These are phyloP conservation scores for Chaetodon auriga DNA, from an alignment of 2,113 vertebrate species.

Conservation along the genomic window DNA sequence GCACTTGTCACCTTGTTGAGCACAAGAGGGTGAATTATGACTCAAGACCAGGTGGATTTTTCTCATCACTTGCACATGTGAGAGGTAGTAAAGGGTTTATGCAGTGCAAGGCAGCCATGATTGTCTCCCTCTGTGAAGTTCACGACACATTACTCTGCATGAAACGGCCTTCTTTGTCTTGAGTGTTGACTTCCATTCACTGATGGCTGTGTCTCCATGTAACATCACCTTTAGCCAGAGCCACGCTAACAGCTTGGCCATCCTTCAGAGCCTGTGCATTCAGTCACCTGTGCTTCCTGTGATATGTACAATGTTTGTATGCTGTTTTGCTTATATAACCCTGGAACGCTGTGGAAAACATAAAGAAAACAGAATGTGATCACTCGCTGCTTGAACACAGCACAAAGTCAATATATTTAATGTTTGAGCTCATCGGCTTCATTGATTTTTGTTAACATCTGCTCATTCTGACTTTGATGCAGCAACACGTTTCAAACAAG, in stretches of 20 bases:
- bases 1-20: conserved; percentile 48
- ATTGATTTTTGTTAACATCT: no score
- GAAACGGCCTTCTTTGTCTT: not conserved
- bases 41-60: conserved; percentile 1
- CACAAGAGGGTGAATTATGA: conserved; percentile 50
- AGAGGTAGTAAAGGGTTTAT: conserved; percentile 30
- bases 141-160: not conserved
- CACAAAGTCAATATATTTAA: no score
- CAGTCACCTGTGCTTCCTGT: not conserved
- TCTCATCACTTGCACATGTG: conserved; percentile 14
- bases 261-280: not conserved
- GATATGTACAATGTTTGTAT: not conserved
- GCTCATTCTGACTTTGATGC: no score
- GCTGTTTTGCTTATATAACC: not conserved
- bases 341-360: no score
- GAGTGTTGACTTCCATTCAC: not conserved
- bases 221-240: not conserved
- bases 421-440: no score
- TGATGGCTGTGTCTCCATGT: not conserved
- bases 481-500: no score
- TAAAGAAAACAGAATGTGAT: no score
- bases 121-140: not conserved
- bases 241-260: not conserved
- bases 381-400: no score
- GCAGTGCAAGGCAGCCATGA: not conserved